Evolutionary conservation across 2,113 vertebrate species (phyloP), one percentile per base, ranked within the genome.

Genomic region (Sylvia atricapilla): DNA sequence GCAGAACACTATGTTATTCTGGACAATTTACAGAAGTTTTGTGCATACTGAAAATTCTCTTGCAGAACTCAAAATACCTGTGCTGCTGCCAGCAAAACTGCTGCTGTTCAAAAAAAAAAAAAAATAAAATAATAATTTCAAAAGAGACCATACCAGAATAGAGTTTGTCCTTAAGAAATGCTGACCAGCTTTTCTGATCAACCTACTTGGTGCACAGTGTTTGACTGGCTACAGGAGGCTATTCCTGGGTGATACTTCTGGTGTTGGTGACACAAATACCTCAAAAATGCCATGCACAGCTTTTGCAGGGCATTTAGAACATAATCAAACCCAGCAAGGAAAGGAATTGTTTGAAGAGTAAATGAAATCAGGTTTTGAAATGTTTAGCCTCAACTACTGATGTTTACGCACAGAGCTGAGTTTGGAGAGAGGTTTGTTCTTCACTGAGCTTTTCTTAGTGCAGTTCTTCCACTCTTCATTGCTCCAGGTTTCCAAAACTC

Each of bases 191-290:
- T 76, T 68, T 58, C 75, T 86, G 56, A 15, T 22, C 41, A 58
- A 15, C 28, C 16, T 56, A 4, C 27, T 74, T 67, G 21, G 28
- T 25, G 59, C 3, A 0, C 63, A 30, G 18, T n/a, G 19, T 53
- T 92, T 30, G 20, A 43, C 33, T 53, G 43, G 55, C 41, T 80
- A 24, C 28, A 46, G 35, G 30, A 56, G 78, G 28, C 21, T 55
- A 17, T 74, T 74, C 43, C 73, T 70, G n/a, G 11, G 23, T 68
- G 43, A 23, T 43, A 3, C 13, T 82, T 75, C 21, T 79, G 49
- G n/a, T 33, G 85, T 93, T 96, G 49, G 43, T 95, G 84, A 70
- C 22, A 78, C 44, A 92, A 86, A 77, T 53, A 87, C 33, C 84
- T 11, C n/a, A 49, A 73, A 95, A 94, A 64, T 66, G 50, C 52